Evolutionary conservation across 2,113 vertebrate genomes (phyloP).

Genomic region (Mormyrus lacerda): DNA sequence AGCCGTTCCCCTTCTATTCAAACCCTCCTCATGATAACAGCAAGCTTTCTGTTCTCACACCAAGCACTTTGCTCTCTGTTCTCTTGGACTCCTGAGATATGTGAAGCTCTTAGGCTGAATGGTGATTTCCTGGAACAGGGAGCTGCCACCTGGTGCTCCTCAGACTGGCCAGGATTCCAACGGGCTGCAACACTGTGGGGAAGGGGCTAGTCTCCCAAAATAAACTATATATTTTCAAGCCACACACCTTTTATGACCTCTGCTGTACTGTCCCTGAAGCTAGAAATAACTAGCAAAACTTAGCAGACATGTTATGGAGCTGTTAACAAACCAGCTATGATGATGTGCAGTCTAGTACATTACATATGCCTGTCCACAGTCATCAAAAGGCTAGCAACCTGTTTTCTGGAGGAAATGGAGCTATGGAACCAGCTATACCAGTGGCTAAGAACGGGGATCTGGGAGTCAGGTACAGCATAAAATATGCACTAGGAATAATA

Average conservation of each 20-base stretch:
- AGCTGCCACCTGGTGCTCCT: not conserved
- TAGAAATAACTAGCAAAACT: not conserved
- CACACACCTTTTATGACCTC: not conserved
- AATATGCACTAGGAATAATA: not conserved
- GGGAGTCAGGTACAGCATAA: not conserved
- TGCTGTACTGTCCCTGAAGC: not conserved
- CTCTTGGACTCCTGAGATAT: not conserved
- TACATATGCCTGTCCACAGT: not conserved
- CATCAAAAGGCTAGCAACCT: not conserved
- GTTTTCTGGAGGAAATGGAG: not conserved
- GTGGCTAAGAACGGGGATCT: not conserved
- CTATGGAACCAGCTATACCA: not conserved
- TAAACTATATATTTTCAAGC: not conserved
- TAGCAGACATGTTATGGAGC: not conserved
- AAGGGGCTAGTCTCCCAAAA: not conserved
- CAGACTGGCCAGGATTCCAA: not conserved
- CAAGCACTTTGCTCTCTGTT: not conserved
- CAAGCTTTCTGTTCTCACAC: not conserved
- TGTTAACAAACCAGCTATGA: not conserved
- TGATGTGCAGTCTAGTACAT: not conserved
- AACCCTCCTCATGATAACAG: not conserved
- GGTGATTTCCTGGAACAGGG: not conserved
- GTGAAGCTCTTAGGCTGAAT: not conserved
- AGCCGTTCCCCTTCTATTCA: not conserved
- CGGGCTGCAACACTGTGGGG: not conserved